phyloP scores from a whole-genome alignment of 2,797 vertebrate species.

The Eremophila alpestris region DNA sequence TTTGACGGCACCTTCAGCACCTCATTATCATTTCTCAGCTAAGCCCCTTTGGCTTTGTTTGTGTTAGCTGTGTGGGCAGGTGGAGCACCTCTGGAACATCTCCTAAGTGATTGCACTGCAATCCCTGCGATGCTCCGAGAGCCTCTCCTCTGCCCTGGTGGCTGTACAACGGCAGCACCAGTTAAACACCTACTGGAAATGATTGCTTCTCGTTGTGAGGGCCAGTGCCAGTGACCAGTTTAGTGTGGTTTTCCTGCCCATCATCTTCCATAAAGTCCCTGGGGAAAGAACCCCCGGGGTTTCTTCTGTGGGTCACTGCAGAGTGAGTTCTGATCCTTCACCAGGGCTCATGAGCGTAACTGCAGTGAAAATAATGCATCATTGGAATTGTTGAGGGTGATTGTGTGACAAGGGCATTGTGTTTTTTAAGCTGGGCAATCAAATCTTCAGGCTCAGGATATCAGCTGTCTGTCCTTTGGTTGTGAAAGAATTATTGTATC shows the following conservation, averaged over 20 bases:
- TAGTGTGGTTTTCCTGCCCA: neutral
- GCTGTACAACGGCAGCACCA: neutral
- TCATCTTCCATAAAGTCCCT: neutral
- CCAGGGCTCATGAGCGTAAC: neutral
- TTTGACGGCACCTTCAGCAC: neutral
- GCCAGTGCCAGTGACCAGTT: neutral
- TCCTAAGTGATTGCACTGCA: neutral
- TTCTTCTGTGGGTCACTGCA: neutral
- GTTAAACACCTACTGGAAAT: neutral
- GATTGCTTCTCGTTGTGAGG: neutral
- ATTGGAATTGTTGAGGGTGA: neutral
- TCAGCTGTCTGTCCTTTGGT: neutral
- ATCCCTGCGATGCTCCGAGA: neutral
- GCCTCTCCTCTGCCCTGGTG: neutral
- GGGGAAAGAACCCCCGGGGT: neutral
- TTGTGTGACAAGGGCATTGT: neutral
- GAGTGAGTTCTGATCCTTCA: neutral
- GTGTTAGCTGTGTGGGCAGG: neutral
- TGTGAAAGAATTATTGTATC: constrained; percentile 25
- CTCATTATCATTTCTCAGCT: constrained; percentile 22
- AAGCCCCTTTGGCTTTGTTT: neutral
- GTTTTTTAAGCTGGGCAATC: constrained; percentile 10
- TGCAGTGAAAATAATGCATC: neutral
- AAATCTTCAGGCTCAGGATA: neutral
- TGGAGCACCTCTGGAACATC: neutral